phyloP scores from a whole-genome alignment of 2,888 invertebrate species.

The Ramazzottius varieornatus region DNA sequence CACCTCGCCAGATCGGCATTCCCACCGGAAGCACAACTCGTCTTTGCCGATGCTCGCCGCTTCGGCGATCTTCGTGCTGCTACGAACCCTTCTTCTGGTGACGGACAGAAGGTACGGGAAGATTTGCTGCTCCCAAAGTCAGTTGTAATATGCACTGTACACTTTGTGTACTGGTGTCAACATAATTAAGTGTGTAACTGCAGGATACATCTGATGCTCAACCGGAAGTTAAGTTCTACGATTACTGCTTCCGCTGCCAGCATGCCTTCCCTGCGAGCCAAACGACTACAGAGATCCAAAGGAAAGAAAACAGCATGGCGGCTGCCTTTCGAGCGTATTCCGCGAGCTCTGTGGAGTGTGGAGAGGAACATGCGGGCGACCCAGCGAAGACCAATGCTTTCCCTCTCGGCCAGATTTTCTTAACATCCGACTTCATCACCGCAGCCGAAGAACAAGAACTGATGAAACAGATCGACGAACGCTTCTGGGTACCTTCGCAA shows the following conservation, averaged over 20 bases:
- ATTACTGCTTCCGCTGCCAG: constrained; percentile 4
- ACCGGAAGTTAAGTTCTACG: background rate
- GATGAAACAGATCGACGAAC: constrained; percentile 40
- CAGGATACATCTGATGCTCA: no score
- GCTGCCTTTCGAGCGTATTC: no score
- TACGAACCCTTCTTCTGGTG: background rate
- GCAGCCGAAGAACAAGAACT: constrained; percentile 38
- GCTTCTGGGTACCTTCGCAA: constrained; percentile 71
- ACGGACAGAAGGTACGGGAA: background rate
- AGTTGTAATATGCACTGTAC: no score
- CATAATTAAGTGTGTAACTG: no score
- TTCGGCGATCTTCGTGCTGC: background rate
- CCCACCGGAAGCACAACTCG: constrained; percentile 7
- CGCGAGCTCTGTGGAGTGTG: no score
- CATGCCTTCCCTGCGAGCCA: background rate
- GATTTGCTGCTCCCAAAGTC: no score
- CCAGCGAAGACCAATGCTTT: constrained; percentile 11
- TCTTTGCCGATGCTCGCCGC: background rate
- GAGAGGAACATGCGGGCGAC: no score
- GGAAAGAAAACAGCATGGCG: no score
- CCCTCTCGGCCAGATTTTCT: constrained; percentile 16
- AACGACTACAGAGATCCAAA: no score
- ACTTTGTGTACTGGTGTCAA: no score
- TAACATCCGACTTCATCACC: constrained; percentile 38
- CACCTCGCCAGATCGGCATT: background rate